Evolutionary conservation across 1,140 invertebrate genomes (phyloP).

Genomic region (Argopecten irradians): DNA sequence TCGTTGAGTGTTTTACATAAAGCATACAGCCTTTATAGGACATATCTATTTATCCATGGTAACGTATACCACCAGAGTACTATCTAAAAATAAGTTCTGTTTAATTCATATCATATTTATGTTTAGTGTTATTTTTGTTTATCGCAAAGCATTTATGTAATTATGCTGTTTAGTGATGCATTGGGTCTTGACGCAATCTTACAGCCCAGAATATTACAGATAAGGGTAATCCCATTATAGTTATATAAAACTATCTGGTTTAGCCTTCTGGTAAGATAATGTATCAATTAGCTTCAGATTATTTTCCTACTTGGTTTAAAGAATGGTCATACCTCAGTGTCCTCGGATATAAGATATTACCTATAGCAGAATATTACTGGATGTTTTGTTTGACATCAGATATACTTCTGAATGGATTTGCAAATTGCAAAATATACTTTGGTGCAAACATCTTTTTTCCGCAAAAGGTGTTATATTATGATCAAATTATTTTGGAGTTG

Average conservation of each 20-base stretch:
- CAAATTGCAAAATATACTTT: neutral
- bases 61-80: neutral
- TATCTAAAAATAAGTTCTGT: neutral
- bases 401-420: neutral
- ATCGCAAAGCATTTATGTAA: neutral
- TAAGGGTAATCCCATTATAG: too few relatives aligned
- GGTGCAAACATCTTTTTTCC: neutral
- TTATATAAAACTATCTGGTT: too few relatives aligned
- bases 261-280: too few relatives aligned
- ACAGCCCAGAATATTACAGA: too few relatives aligned
- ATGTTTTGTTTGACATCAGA: neutral
- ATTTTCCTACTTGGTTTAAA: too few relatives aligned
- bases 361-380: neutral
- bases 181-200: too few relatives aligned
- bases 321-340: neutral
- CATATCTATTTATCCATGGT: neutral
- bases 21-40: neutral
- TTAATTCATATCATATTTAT: constrained; percentile 19
- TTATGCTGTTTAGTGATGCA: neutral
- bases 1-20: neutral
- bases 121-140: constrained; percentile 1
- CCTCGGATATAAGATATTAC: neutral
- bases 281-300: too few relatives aligned
- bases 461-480: neutral
- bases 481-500: neutral